Base-by-base conservation (phyloP, 2,797 vertebrate genomes). In the Platyrinchus mystaceus region DNA sequence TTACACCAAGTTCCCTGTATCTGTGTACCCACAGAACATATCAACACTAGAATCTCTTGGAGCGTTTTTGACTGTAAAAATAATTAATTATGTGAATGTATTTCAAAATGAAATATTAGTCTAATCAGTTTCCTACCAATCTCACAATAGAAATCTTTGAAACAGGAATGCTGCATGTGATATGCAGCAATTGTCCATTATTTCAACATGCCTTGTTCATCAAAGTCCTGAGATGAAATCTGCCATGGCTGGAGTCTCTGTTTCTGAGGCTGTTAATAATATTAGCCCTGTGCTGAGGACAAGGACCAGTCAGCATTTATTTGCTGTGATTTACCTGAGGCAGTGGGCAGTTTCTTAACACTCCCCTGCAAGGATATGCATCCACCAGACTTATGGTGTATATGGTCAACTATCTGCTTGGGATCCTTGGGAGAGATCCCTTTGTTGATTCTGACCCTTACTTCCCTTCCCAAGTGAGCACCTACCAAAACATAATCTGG, bases 1-100 rank as follows among this genome's bases (percentile, higher is more conserved):
- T 34, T n/a, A n/a, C 9, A 52, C 5, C 0, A 7, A 49, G 22
- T 58, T 90, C 24, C 3, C 20, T 4, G 0, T 27, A 37, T 6
- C 36, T 68, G 36, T 70, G 26, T 23, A 44, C 7, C 23, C 44
- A 14, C 4, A 67, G 18, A 44, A 12, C 52, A 63, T 53, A 24
- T 39, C 18, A n/a, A 59, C 10, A 67, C 8, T 16, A 67, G 37
- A 74, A 64, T 36, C 5, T 49, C 18, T 43, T 67, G 60, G 21
- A 60, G 17, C 23, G 11, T 32, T 64, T 86, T 63, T 74, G 10
- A 58, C 50, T 21, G 3, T 26, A 70, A 63, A 93, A 82, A 13
- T 34, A 36, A 34, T 21, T 21, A 58, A 3, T 47, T 84, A 77
- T 81, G 12, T 56, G 56, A 62, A 81, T 62, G 22, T 63, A 10